Conservation (phyloP, 2,113 vertebrate genomes). For the Corythoichthys haematopterus region DNA sequence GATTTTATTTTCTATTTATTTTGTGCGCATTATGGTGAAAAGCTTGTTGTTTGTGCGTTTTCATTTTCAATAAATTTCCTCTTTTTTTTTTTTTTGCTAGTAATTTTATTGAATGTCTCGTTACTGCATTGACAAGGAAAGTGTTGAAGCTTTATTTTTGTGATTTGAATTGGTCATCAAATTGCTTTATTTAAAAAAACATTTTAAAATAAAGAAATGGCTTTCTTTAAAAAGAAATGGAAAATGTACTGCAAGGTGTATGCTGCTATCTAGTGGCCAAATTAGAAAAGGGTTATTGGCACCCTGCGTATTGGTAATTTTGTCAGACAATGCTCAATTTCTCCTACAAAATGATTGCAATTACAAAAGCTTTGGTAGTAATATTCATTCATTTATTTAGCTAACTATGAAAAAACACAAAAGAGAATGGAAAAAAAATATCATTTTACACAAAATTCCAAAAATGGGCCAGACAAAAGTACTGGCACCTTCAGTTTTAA, state of each 20-base stretch:
- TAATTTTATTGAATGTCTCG: neutral
- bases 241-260: neutral
- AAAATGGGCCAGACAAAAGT: too few relatives aligned
- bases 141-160: neutral
- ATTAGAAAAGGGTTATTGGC: neutral
- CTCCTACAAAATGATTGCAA: too few relatives aligned
- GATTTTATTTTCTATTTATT: slow-evolving; percentile 61
- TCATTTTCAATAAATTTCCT: slow-evolving; percentile 57
- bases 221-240: too few relatives aligned
- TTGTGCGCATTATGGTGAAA: slow-evolving; percentile 50
- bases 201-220: too few relatives aligned
- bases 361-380: too few relatives aligned
- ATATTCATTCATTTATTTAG: too few relatives aligned
- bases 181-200: neutral
- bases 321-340: too few relatives aligned
- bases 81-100: slow-evolving; percentile 59
- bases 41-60: slow-evolving; percentile 53
- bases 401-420: too few relatives aligned
- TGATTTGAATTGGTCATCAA: neutral
- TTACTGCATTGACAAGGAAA: neutral
- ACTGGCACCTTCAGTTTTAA: too few relatives aligned
- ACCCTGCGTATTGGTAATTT: too few relatives aligned
- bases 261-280: neutral
- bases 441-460: too few relatives aligned
- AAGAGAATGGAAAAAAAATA: too few relatives aligned